Percentiles rank a stretch among this genome's conserved stretches.
Conservation (phyloP, 2,888 invertebrate genomes). For the Nasonovia ribisnigri region DNA sequence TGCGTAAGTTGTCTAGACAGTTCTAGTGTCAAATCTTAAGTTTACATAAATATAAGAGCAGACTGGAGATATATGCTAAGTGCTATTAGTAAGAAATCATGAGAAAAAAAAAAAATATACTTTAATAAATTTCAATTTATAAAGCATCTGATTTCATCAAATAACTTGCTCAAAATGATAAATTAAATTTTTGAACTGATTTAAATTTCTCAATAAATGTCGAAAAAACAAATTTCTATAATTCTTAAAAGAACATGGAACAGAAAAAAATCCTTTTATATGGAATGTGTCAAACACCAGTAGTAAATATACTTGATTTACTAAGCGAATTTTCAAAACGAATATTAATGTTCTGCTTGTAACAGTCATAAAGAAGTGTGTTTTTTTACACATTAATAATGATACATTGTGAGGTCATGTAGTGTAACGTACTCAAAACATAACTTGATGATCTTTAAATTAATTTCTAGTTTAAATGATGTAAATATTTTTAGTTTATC, state of each 20-base stretch:
- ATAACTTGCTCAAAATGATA: not conserved
- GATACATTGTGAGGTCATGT: too few species aligned
- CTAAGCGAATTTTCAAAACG: not conserved
- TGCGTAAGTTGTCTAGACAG: not conserved
- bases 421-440: too few species aligned
- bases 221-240: not conserved
- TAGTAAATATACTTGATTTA: conserved; percentile 4
- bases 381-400: too few species aligned
- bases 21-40: not conserved
- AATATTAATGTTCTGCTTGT: not conserved
- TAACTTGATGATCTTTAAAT: too few species aligned
- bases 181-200: not conserved
- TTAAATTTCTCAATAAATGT: not conserved
- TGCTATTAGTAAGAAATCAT: not conserved
- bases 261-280: not conserved
- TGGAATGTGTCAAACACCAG: not conserved
- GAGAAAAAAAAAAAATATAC: not conserved
- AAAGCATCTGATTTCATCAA: not conserved
- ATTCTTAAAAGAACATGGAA: not conserved
- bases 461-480: too few species aligned
- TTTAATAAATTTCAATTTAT: not conserved
- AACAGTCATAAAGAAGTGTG: too few species aligned
- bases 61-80: not conserved
- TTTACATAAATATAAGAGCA: not conserved
- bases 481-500: too few species aligned